A percentile compares a stretch with the other conserved stretches of the same genome.
phyloP scores from a whole-genome alignment of 2,888 invertebrate genomes.

The Empis livida region DNA sequence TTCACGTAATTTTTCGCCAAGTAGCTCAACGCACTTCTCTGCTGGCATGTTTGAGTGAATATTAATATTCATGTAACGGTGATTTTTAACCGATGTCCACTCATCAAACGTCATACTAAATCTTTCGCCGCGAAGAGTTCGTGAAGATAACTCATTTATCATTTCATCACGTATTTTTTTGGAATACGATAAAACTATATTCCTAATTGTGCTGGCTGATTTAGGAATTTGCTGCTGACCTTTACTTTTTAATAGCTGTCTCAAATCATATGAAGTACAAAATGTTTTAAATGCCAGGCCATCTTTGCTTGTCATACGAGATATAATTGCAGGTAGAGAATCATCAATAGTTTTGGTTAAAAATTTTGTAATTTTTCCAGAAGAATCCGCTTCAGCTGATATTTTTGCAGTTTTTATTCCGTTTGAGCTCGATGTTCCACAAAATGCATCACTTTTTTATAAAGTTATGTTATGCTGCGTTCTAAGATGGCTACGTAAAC shows the following conservation, averaged over 20 bases:
- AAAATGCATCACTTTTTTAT: not conserved
- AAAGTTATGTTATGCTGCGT: not conserved
- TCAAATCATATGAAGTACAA: constrained; percentile 1
- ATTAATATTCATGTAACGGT: constrained; percentile 4
- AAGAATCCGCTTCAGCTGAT: not conserved
- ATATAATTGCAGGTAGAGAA: too few relatives aligned
- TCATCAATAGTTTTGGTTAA: too few relatives aligned
- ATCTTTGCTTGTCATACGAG: not conserved
- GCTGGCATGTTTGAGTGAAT: constrained; percentile 1
- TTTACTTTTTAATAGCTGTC: not conserved
- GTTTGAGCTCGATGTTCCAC: not conserved
- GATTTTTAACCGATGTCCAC: constrained; percentile 4
- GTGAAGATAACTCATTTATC: constrained; percentile 1
- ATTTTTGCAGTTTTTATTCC: not conserved
- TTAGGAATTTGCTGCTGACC: constrained; percentile 1
- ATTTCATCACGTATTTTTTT: constrained; percentile 1
- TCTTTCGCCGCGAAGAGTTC: not conserved
- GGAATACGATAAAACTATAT: constrained; percentile 1
- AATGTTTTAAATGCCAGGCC: constrained; percentile 1
- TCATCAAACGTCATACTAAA: constrained; percentile 5
- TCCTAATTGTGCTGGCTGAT: not conserved
- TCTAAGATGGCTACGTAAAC: constrained; percentile 2
- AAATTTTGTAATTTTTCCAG: not conserved
- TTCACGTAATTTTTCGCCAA: not conserved
- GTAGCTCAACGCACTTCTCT: constrained; percentile 1